These are phyloP conservation scores for Albula goreensis DNA, from an alignment of 2,113 vertebrate species.

Conservation along the genomic window DNA sequence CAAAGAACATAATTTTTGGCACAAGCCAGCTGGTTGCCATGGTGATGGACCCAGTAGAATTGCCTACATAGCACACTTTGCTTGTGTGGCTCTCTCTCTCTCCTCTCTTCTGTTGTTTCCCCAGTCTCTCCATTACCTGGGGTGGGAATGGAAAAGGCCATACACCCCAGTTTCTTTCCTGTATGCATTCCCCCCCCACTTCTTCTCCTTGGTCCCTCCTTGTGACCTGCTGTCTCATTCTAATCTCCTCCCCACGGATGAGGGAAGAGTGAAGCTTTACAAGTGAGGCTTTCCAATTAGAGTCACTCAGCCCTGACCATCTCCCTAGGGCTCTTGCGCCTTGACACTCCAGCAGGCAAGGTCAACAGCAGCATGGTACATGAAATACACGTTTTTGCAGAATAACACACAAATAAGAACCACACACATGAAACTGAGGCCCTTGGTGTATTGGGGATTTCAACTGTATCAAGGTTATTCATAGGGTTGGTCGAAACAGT, in stretches of 20 bases:
- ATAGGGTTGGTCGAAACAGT: background rate
- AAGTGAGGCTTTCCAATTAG: constrained; percentile 1
- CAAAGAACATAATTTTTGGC: background rate
- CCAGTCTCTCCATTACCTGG: background rate
- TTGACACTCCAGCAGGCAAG: background rate
- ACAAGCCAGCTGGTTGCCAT: background rate
- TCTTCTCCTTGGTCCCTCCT: background rate
- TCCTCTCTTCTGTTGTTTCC: background rate
- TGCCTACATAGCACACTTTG: background rate
- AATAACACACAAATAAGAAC: background rate
- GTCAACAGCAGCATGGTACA: background rate
- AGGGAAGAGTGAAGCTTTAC: background rate
- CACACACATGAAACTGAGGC: background rate
- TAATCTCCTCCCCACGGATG: background rate
- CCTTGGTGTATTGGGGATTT: background rate
- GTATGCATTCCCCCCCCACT: background rate
- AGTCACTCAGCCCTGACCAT: background rate
- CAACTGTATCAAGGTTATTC: background rate
- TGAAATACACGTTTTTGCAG: background rate
- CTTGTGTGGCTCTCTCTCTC: constrained; percentile 7
- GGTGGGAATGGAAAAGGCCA: background rate
- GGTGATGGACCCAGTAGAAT: background rate
- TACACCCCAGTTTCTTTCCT: too few relatives aligned
- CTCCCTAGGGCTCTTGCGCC: background rate
- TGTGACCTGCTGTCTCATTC: background rate